phyloP scores from a whole-genome alignment of 2,113 vertebrate species.

The Carassius auratus region DNA sequence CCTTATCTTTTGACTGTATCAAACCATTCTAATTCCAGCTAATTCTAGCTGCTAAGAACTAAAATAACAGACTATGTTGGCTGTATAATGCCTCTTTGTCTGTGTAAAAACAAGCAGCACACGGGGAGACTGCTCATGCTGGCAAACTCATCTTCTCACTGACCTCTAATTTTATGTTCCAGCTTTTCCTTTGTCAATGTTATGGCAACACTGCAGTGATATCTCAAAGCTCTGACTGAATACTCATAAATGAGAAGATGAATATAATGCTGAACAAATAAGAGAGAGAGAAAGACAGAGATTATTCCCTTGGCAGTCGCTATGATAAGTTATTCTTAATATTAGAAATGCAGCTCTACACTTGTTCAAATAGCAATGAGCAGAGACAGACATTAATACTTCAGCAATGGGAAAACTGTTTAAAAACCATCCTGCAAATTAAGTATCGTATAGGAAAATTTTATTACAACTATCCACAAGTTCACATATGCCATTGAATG shows the following conservation, averaged over 20 bases:
- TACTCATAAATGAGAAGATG: constrained; percentile 2
- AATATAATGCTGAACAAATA: background rate
- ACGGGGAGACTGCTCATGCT: background rate
- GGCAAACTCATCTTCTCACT: constrained; percentile 24
- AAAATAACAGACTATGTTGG: constrained; percentile 5
- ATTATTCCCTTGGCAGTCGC: background rate
- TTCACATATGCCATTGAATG: background rate
- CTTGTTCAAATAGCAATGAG: background rate
- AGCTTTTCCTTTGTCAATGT: background rate
- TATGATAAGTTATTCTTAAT: background rate
- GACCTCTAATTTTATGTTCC: constrained; percentile 13
- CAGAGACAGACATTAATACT: background rate
- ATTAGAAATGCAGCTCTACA: background rate
- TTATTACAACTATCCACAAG: background rate
- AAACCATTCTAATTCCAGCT: background rate
- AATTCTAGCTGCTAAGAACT: background rate
- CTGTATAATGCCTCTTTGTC: background rate
- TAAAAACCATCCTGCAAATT: background rate
- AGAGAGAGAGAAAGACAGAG: background rate
- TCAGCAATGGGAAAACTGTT: background rate
- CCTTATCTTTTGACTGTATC: background rate
- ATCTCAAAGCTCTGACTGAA: background rate
- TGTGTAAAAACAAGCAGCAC: background rate
- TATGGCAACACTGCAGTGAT: background rate
- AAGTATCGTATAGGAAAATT: background rate